Evolutionary conservation across 2,113 vertebrate species (phyloP).

Genomic region (Morone chrysops): DNA sequence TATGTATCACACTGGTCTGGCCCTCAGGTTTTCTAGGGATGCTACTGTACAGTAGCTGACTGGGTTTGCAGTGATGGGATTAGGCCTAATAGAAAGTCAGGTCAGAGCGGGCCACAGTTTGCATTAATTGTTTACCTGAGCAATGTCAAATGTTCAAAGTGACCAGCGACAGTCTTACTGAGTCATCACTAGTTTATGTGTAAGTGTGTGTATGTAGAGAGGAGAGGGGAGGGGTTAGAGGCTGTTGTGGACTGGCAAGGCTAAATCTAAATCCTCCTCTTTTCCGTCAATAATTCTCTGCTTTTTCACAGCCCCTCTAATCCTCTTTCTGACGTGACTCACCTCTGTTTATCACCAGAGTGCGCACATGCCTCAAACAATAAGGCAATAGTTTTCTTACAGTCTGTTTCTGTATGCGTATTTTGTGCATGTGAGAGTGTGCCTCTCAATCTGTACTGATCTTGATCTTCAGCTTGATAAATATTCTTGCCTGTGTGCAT

Average conservation of each 20-base stretch:
- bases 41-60: background rate
- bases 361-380: slow-evolving; percentile 50
- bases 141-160: slow-evolving; percentile 51
- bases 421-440: background rate
- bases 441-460: slow-evolving; percentile 32
- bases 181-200: slow-evolving; percentile 51
- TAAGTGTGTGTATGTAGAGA: slow-evolving; percentile 26
- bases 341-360: slow-evolving; percentile 60
- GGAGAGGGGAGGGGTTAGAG: slow-evolving; percentile 35
- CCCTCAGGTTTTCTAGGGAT: slow-evolving; percentile 33
- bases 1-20: background rate
- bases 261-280: slow-evolving; percentile 70
- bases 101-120: slow-evolving; percentile 9
- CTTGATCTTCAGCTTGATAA: slow-evolving; percentile 36
- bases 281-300: slow-evolving; percentile 72
- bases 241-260: slow-evolving; percentile 45
- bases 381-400: slow-evolving; percentile 30
- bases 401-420: background rate
- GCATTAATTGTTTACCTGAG: slow-evolving; percentile 28
- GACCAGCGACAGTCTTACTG: slow-evolving; percentile 45
- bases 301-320: slow-evolving; percentile 72
- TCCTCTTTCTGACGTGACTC: slow-evolving; percentile 70
- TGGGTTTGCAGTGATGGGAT: slow-evolving; percentile 15
- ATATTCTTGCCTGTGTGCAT: background rate
- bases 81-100: slow-evolving; percentile 10